Conservation (phyloP, 2,888 invertebrate genomes). For the Lypha dubia region DNA sequence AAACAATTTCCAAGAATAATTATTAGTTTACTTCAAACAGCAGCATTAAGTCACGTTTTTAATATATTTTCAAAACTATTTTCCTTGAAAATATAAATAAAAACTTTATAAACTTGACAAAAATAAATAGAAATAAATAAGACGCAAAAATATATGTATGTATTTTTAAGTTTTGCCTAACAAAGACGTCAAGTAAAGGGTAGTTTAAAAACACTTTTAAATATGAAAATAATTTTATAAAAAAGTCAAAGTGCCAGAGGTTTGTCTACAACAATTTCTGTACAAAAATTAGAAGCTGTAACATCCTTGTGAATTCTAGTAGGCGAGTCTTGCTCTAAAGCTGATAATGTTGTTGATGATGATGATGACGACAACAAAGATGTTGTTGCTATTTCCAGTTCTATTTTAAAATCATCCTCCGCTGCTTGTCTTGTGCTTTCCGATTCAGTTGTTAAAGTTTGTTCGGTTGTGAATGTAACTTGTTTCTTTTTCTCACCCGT, state of each 20-base stretch:
- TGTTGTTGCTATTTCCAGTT: constrained; percentile 3
- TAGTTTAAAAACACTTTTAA: constrained; percentile 50
- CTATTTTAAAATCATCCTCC: background rate
- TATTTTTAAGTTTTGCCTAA: constrained; percentile 17
- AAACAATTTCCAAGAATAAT: background rate
- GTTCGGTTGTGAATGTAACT: constrained; percentile 44
- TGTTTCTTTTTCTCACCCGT: constrained; percentile 54
- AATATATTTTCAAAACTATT: constrained; percentile 1
- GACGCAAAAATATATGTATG: too few relatives aligned
- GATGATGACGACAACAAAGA: constrained; percentile 8
- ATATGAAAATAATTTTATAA: constrained; percentile 15
- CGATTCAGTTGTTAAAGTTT: constrained; percentile 4
- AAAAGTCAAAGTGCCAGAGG: constrained; percentile 66
- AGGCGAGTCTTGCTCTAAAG: background rate
- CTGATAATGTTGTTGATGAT: constrained; percentile 8
- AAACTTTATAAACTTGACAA: background rate
- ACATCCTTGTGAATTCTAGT: constrained; percentile 1
- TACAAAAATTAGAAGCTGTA: background rate
- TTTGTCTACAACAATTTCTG: constrained; percentile 44
- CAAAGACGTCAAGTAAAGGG: constrained; percentile 36
- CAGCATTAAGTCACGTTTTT: background rate
- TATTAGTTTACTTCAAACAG: background rate
- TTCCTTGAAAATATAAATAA: background rate
- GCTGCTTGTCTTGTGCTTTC: constrained; percentile 24
- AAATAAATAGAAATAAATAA: background rate